Evolutionary conservation across 2,888 invertebrate species (phyloP), one percentile per base, ranked within the genome.

Genomic region (Danaus chrysippus): DNA sequence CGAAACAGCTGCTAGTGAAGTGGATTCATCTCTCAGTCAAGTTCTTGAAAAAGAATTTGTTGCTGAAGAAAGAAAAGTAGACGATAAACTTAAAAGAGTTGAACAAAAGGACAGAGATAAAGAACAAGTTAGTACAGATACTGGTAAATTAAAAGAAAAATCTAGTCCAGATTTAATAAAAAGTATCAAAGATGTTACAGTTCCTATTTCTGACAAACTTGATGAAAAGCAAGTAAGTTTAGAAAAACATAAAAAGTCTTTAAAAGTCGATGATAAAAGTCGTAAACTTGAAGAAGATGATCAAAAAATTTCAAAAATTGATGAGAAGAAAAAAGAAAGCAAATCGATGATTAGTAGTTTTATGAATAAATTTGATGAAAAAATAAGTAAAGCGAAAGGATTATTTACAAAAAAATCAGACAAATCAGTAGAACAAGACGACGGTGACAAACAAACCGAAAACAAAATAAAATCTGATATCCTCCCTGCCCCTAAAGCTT

Each of bases 141-240:
- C 42, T 23, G 54, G 49, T n/a, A 19, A 54, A 49, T n/a, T 43
- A 43, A 17, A 66, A 41, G 66, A 74, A 61, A 43, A 60, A 46
- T 58, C 61, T 9, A 75, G 69, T 56, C 69, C 68, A 44, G 67
- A 73, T 57, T 54, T 67, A 41, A 68, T 71, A 59, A 60, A 65
- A 41, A 71, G 68, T 5, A 43, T 63, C 56, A 59, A 67, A 44
- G 58, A 65, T 59, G 15, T 52, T 54, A 19, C 56, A 56, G 58
- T 60, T 58, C 34, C 54, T 2, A 54, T 52, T 82, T 82, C 83
- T 82, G 76, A 77, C 81, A 77, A 76, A 86, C 85, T 86, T 86
- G 87, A 85, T 83, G 66, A 72, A 68, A 83, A 73, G 83, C 86
- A 86, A 86, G 85, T 85, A 76, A 71, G 81, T 83, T 74, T 76